phyloP scores from a whole-genome alignment of 1,140 invertebrate genomes.

The Apis mellifera region DNA sequence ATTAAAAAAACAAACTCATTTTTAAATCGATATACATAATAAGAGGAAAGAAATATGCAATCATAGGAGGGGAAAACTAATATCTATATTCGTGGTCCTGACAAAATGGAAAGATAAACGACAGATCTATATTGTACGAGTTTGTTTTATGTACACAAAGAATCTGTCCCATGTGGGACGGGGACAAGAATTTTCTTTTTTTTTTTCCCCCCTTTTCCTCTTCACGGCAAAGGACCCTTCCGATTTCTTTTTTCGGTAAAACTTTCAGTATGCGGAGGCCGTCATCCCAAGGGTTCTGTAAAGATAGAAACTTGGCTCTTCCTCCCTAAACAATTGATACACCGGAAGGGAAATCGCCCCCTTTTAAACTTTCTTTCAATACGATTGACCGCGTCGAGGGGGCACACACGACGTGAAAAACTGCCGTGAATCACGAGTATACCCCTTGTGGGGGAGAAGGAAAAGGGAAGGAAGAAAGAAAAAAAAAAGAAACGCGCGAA shows the following conservation, averaged over 20 bases:
- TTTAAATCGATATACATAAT: background rate
- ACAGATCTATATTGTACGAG: constrained; percentile 42
- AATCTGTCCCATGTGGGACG: constrained; percentile 36
- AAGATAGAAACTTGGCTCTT: constrained; percentile 46
- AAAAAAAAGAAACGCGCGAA: background rate
- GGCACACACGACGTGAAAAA: background rate
- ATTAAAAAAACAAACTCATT: background rate
- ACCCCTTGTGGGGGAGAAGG: no score
- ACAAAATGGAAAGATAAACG: constrained; percentile 46
- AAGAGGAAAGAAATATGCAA: background rate
- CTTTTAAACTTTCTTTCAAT: constrained; percentile 55
- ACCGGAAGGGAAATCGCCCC: constrained; percentile 27
- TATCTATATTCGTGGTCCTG: constrained; percentile 14
- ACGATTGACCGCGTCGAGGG: constrained; percentile 28
- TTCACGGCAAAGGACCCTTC: background rate
- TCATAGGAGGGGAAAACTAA: background rate
- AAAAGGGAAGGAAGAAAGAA: background rate
- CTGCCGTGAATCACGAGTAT: background rate
- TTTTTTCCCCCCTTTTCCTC: background rate
- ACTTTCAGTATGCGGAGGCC: constrained; percentile 36
- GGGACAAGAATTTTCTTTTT: background rate
- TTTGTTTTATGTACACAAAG: constrained; percentile 44
- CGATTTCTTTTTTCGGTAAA: constrained; percentile 33
- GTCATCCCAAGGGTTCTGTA: constrained; percentile 49
- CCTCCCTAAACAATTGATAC: constrained; percentile 60